Conservation (phyloP, 2,113 vertebrate species). For the Strix uralensis region DNA sequence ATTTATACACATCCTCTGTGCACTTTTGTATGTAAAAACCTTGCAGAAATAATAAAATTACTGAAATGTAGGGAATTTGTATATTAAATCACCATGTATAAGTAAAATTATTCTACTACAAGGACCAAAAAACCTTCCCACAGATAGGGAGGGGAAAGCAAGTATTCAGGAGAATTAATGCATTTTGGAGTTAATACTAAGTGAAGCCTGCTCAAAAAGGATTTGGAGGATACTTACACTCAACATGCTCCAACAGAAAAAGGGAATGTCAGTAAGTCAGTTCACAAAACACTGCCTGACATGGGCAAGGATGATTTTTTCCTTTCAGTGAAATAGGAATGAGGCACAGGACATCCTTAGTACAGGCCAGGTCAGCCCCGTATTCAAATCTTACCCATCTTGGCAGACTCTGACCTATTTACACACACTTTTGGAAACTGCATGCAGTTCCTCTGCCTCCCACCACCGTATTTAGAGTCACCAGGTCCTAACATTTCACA, state of each 20-base stretch:
- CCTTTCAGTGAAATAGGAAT: background rate
- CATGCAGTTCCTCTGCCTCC: background rate
- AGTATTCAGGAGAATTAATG: background rate
- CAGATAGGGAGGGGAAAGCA: rapidly evolving
- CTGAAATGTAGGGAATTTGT: background rate
- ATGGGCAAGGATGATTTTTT: background rate
- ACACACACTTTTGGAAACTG: background rate
- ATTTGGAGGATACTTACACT: background rate
- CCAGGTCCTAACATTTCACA: background rate
- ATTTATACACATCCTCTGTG: background rate
- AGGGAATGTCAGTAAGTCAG: background rate
- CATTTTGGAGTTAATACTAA: background rate
- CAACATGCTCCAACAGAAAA: background rate
- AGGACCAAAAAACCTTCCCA: background rate
- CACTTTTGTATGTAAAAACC: background rate
- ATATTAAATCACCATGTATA: background rate
- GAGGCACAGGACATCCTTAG: background rate
- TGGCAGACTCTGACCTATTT: background rate
- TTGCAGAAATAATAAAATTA: background rate
- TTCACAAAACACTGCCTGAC: background rate
- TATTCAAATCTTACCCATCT: background rate
- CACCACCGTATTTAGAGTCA: background rate
- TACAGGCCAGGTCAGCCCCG: background rate
- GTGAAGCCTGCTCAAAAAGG: background rate
- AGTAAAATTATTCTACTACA: background rate